phyloP scores from a whole-genome alignment of 2,113 vertebrate genomes.

The Albula goreensis region DNA sequence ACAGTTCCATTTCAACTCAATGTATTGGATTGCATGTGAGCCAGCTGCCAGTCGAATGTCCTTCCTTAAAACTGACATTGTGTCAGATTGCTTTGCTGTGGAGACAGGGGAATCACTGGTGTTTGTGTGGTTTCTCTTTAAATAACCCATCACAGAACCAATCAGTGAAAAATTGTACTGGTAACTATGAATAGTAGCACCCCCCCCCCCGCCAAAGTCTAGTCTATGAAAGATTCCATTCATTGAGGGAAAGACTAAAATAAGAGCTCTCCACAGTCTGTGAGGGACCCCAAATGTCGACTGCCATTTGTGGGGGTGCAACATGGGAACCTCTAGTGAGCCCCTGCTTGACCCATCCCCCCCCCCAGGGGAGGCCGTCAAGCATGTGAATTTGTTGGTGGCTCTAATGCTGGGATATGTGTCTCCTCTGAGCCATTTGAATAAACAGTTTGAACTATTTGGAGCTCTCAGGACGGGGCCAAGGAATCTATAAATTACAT shows the following conservation, averaged over 20 bases:
- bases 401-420: constrained; percentile 36
- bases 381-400: constrained; percentile 34
- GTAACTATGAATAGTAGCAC: background rate
- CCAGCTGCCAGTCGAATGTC: too few species aligned
- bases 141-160: background rate
- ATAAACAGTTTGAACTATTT: constrained; percentile 54
- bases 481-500: constrained; percentile 50
- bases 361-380: constrained; percentile 22
- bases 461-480: constrained; percentile 56
- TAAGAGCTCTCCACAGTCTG: background rate
- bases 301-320: background rate
- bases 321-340: background rate
- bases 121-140: background rate
- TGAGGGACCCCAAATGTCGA: background rate
- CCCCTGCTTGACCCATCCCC: background rate
- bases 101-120: background rate
- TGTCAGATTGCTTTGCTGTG: too few species aligned
- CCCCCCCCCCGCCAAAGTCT: background rate
- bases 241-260: background rate
- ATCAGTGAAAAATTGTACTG: background rate
- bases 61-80: too few species aligned
- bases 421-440: constrained; percentile 61
- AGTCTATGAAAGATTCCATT: background rate
- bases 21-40: too few species aligned
- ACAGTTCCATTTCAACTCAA: too few species aligned